A percentile compares a stretch with the other conserved stretches of the same genome.
Conservation (phyloP, 2,797 vertebrate species). For the Nyctalus aviator region DNA sequence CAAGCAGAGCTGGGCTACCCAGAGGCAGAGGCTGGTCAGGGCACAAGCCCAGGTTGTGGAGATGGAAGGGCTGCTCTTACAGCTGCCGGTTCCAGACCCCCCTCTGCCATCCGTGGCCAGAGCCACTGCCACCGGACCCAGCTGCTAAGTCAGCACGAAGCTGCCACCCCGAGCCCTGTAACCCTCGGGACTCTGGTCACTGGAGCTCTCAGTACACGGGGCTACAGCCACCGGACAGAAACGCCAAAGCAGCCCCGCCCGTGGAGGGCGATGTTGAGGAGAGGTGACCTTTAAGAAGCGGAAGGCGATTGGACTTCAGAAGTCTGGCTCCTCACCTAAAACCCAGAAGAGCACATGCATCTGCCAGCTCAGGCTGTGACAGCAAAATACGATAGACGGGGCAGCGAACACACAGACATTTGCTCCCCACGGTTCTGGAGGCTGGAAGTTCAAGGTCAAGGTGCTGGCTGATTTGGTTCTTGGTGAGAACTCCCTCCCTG, state of each 20-base stretch:
- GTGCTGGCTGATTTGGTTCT: not conserved
- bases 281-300: not conserved
- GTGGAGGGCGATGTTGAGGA: not conserved
- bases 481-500: not conserved
- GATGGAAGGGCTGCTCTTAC: not conserved
- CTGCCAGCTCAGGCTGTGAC: too few relatives aligned
- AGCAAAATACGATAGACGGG: not conserved
- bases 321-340: not conserved
- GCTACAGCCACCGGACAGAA: not conserved
- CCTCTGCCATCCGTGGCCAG: not conserved
- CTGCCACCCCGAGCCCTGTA: not conserved
- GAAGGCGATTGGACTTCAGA: not conserved
- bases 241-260: not conserved
- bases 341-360: not conserved
- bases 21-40: not conserved
- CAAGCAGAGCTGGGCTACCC: not conserved
- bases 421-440: not conserved
- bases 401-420: too few relatives aligned
- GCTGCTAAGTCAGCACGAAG: not conserved
- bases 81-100: not conserved
- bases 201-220: not conserved
- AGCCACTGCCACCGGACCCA: accelerated
- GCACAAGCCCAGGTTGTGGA: not conserved
- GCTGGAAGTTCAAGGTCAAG: not conserved
- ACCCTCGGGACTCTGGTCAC: not conserved